Evolutionary conservation across 2,888 invertebrate species (phyloP), one percentile per base, ranked within the genome.

Genomic region (Lagria hirta): DNA sequence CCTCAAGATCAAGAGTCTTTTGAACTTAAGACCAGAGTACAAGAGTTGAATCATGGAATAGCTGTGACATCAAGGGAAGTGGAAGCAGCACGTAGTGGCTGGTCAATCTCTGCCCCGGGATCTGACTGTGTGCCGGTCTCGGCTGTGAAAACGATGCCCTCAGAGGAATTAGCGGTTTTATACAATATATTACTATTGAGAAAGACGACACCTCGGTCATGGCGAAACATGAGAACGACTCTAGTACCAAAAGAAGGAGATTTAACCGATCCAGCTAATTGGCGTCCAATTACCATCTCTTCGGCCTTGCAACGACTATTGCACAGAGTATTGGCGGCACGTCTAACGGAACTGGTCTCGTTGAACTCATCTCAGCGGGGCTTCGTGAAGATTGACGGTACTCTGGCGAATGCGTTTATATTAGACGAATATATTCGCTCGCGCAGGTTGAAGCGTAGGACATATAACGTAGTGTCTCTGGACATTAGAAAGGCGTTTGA

Each of bases 221-320:
- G 54, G 53, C 30, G 21, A 12, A 6, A 8, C 5, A 24, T 35
- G 1, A 10, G 49, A 8, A 53, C 56, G 4, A 26, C 47, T 3
- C 35, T 54, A 8, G 35, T 53, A 1, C 51, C 49, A 3, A 57
- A 57, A 13, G 48, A 36, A 3, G 51, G 54, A 3, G 54, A 60
- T 16, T 11, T 37, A 2, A 22, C 3, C 1, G 34, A 51, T 4
- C 34, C 55, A 0, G 23, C 36, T 0, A 64, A 63, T 38, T 62
- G 60, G 60, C 30, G 62, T 4, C 63, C 62, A 0, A 58, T 64
- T 1, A 61, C 64, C 4, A 59, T 65, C 17, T 51, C 54, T 1
- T 56, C 57, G 0, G 51, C 55, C 1, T 5, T 52, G 3, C 57
- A 57, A 24, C 26, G 60, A 1, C 45, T 65, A 5, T 26, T 64